Evolutionary conservation across 2,888 invertebrate genomes (phyloP), one percentile per base, ranked within the genome.

Genomic region (Hirtodrosophila cameraria): DNA sequence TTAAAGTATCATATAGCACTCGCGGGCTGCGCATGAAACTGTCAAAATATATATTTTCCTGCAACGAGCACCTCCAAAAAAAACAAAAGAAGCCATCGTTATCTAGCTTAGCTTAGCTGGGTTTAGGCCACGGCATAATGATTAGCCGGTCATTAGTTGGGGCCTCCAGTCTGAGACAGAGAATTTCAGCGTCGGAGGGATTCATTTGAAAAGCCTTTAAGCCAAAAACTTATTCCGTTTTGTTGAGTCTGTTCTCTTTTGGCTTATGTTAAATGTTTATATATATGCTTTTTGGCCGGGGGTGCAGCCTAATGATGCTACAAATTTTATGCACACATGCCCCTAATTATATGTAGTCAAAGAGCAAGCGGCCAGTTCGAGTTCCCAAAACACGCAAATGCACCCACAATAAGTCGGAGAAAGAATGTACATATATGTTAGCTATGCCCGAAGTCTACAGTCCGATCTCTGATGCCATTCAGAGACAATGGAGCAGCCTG

Each of bases 1-100:
- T 86, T 82, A 82, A 86, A 84, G 82, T 86, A 82, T 82, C 84
- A 86, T 78, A 77, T 78, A 86, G 84, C 81, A 86, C 84, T 80
- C 80, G 80, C 76, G 81, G 86, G 66, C 78, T 77, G 75, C 43
- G 84, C 84, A 84, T 78, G 75, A 80, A 80, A 84, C 82, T 82
- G 82, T 82, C 82, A 82, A 82, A 86, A 86, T 77, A 86, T 83
- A 86, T 77, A 86, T 83, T 83, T 86, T 72, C 62, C 73, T 61
- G 50, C 64, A 38, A 52, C 49, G 53, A 41, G 36, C 48, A 36
- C 35, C 65, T 42, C 39, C 35, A 36, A 11, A n/a, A n/a, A n/a
- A n/a, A n/a, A n/a, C n/a, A n/a, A n/a, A n/a, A n/a, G 36, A 36
- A 45, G 36, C 54, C 74, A 59, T 72, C 84, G 85, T 75, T 85